Base-by-base conservation (phyloP, 2,888 invertebrate genomes). In the Microdon myrmicae region DNA sequence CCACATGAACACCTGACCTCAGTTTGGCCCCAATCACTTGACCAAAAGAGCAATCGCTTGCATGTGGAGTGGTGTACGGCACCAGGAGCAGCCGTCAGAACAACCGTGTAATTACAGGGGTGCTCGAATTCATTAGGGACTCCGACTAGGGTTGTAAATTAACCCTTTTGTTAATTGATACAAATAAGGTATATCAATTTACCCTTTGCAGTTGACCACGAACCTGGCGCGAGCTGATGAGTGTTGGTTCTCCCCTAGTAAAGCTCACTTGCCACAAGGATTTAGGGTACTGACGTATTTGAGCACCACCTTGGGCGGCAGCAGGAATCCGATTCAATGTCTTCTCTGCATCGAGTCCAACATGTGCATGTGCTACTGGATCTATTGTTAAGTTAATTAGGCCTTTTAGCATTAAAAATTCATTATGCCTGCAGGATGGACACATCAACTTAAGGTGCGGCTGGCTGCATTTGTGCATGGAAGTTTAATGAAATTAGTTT, bases 151-250 rank as follows among this genome's bases (percentile, higher is more conserved):
- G 71, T 72, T 73, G 74, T 74, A 75, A 76, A 77, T 75, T 77
- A 77, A 76, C 76, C 78, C 78, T 75, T 78, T 76, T 73, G 78
- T 78, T 77, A 77, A 77, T 77, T 77, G 78, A 77, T 77, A 77
- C 78, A 78, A 78, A 78, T 78, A 54, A 41, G 66, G 58, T 68
- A 67, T 58, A 68, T 68, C 69, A 69, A 69, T 70, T 70, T 69
- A 68, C 56, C 67, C 67, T 67, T 55, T 55, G 45, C 56, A 56
- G 12, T 39, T 29, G 48, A 34, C 41, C 25, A 35, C 2, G 3
- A 4, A n/a, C 25, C 17, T 4, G 26, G 26, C 39, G 10, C 23
- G 4, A 12, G 9, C n/a, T n/a, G n/a, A 28, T 19, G 58, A 10
- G 37, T 35, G 41, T 28, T 43, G 35, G 32, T 31, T 34, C n/a